phyloP scores from a whole-genome alignment of 2,113 vertebrate genomes.

The Stigmatopora nigra region DNA sequence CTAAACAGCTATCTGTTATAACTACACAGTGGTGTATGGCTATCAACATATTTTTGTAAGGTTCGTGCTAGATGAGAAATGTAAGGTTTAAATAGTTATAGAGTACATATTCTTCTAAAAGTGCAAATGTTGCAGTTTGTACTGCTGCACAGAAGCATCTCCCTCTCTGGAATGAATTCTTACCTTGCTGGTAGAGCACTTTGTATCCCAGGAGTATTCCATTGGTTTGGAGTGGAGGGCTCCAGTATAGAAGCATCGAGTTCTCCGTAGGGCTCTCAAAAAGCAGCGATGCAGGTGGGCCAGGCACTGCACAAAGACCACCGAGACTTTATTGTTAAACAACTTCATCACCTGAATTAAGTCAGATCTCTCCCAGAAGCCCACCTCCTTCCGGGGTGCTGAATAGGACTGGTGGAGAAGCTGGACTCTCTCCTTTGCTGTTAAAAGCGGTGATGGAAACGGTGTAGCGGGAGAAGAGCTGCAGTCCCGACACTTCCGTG shows the following conservation, averaged over 20 bases:
- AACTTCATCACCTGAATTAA: background rate
- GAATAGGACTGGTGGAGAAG: conserved; percentile 46
- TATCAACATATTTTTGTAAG: too few relatives aligned
- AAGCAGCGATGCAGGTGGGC: conserved; percentile 61
- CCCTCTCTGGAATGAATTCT: background rate
- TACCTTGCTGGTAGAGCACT: conserved; percentile 69
- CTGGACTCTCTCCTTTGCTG: conserved; percentile 70
- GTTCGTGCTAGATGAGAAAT: too few relatives aligned
- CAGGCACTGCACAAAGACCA: conserved; percentile 64
- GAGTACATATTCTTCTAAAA: too few relatives aligned
- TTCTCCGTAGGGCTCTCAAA: conserved; percentile 74
- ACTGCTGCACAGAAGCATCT: background rate
- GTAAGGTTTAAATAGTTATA: too few relatives aligned
- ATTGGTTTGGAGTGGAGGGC: conserved; percentile 69
- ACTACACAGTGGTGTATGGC: too few relatives aligned
- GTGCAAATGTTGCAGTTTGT: background rate
- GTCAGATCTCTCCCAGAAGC: background rate
- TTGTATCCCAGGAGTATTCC: conserved; percentile 73
- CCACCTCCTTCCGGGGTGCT: conserved; percentile 80
- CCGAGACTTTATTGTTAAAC: background rate
- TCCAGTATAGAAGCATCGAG: conserved; percentile 71
- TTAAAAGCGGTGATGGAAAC: conserved; percentile 72
- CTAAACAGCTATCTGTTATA: too few relatives aligned
- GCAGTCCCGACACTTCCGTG: conserved; percentile 50
- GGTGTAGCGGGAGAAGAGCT: conserved; percentile 68